Percentiles rank a stretch among this genome's conserved stretches.
Conservation (phyloP, 2,113 vertebrate species). For the Anarhynchus alexandrinus region DNA sequence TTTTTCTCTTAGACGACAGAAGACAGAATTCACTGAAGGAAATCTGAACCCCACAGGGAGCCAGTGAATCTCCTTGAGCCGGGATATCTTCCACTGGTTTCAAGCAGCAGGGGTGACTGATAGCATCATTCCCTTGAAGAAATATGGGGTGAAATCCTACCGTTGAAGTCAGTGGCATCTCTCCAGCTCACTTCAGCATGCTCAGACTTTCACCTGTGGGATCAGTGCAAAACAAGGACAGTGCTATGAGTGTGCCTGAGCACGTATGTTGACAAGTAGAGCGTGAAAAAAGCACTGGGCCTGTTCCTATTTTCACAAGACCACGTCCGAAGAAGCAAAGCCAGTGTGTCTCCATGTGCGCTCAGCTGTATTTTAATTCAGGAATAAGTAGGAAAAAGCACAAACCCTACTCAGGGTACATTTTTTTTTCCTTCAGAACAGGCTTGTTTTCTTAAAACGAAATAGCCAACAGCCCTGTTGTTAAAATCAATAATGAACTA, state of each 20-base stretch:
- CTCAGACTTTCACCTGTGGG: neutral
- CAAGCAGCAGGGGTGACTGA: neutral
- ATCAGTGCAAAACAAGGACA: neutral
- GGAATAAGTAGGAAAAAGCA: neutral
- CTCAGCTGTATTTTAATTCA: neutral
- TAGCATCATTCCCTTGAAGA: neutral
- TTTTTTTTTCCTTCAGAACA: neutral
- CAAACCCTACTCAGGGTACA: neutral
- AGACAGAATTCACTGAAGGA: neutral
- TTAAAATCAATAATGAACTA: neutral
- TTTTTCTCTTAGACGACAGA: neutral
- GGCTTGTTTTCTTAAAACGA: neutral
- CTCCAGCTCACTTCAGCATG: neutral
- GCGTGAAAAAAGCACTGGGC: neutral
- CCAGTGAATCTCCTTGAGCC: neutral
- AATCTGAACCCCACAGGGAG: neutral
- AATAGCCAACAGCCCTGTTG: neutral
- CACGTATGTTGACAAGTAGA: neutral
- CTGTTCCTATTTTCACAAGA: neutral
- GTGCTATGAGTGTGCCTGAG: neutral
- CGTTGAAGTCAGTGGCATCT: neutral
- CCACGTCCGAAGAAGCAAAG: neutral
- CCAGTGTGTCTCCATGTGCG: rapidly evolving
- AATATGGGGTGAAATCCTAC: neutral
- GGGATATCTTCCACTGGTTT: neutral